These are phyloP conservation scores for Diorhabda elongata DNA, from an alignment of 1,140 invertebrate species.

Conservation along the genomic window DNA sequence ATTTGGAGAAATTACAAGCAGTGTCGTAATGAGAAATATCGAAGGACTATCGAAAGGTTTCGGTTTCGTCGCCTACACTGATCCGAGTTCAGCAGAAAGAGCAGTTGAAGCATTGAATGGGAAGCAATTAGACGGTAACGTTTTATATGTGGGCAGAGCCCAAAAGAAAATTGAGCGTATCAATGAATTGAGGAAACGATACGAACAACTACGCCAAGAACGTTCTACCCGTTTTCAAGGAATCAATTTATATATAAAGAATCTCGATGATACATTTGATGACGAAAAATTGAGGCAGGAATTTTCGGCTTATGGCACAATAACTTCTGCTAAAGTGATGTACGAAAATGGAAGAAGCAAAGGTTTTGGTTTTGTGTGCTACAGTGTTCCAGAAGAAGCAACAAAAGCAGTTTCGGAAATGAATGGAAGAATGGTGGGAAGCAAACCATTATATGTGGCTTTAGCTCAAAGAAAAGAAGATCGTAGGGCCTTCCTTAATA, in stretches of 20 bases:
- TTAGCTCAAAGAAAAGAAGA: conserved; percentile 98
- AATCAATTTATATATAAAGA: conserved; percentile 74
- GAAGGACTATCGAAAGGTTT: conserved; percentile 92
- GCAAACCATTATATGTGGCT: conserved; percentile 97
- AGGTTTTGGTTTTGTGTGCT: conserved; percentile 99
- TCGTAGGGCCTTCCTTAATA: conserved; percentile 92
- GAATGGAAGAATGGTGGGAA: conserved; percentile 94
- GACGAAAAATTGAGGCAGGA: conserved; percentile 92
- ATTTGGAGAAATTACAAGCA: conserved; percentile 90
- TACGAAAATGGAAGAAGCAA: conserved; percentile 88
- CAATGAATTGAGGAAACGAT: conserved; percentile 91
- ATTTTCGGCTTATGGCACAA: conserved; percentile 89
- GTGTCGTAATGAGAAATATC: conserved; percentile 90
- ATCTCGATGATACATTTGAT: conserved; percentile 87
- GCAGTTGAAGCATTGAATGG: conserved; percentile 88
- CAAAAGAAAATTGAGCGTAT: conserved; percentile 98
- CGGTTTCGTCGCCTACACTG: conserved; percentile 98
- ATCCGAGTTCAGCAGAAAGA: conserved; percentile 89
- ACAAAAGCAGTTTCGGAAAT: conserved; percentile 99
- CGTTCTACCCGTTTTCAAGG: conserved; percentile 84
- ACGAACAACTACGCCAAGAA: conserved; percentile 92
- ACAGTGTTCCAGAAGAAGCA: conserved; percentile 95
- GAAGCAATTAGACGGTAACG: conserved; percentile 76
- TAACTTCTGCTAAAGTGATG: conserved; percentile 98
- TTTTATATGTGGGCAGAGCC: conserved; percentile 89